A percentile compares a stretch with the other conserved stretches of the same genome.
Conservation (phyloP, 2,113 vertebrate genomes). For the Panthera tigris region DNA sequence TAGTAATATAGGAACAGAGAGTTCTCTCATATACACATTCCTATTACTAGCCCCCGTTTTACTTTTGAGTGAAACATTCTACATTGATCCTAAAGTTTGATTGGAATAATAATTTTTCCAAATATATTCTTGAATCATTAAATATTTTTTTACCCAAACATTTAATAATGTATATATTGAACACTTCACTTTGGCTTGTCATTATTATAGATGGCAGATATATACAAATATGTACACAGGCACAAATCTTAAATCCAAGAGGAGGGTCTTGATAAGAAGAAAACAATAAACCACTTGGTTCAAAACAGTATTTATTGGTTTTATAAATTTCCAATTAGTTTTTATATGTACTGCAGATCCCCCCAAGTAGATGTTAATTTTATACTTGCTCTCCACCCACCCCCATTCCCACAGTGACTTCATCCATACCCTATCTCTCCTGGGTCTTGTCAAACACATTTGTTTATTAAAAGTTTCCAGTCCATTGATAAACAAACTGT, state of each 20-base stretch:
- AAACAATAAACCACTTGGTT: background rate
- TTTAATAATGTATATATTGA: background rate
- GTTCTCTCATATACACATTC: background rate
- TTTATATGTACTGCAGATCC: background rate
- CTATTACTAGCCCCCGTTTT: background rate
- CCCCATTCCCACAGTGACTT: background rate
- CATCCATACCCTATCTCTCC: background rate
- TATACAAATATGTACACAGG: background rate
- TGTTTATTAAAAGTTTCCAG: background rate
- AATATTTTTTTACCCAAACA: background rate
- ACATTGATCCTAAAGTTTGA: background rate
- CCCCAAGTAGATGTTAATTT: background rate
- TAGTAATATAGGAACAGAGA: background rate
- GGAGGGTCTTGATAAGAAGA: background rate
- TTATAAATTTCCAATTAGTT: background rate
- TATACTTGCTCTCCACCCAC: background rate
- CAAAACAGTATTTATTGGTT: background rate
- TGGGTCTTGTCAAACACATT: background rate
- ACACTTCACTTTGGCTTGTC: background rate
- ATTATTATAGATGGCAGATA: background rate
- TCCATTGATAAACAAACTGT: background rate
- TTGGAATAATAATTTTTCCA: background rate
- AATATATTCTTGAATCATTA: background rate
- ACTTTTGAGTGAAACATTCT: background rate
- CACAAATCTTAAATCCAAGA: background rate